Evolutionary conservation across 53 echinoderm and acorn worm genomes (phyloP), one percentile per base, ranked within the genome.

Genomic region (Mesocentrotus franciscanus): DNA sequence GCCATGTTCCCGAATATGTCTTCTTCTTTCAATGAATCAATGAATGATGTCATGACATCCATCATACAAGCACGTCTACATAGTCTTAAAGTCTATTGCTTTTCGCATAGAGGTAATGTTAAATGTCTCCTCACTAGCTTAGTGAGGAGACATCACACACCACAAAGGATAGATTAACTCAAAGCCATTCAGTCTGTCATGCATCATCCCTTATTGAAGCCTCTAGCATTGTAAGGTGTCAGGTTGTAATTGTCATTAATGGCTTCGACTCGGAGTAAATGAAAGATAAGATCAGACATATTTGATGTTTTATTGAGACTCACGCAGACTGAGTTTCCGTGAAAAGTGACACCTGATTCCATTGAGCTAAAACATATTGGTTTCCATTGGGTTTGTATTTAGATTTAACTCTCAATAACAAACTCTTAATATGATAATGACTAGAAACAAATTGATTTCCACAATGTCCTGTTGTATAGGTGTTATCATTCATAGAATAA

Each of bases 221-320:
- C 87, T 27, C 57, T 1, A 8, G 57, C 85, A 5, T 10, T 2
- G 87, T 33, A 58, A 87, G 58, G 87, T 87, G 87, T 87, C 87
- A 58, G 26, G 87, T 87, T 58, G 27, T 87, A 58, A 58, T 57
- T 26, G 87, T 57, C 58, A 58, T 87, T 87, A 87, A 87, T 87
- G 87, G 87, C n/a, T 58, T 18, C 26, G n/a, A 57, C 58, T 85
- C 85, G 0, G 24, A 84, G 55, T 39, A 84, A 84, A 84, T 9
- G 87, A 58, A 87, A 87, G 87, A 87, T 87, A 87, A 87, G 59
- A 87, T 87, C 87, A 58, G 57, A 57, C 87, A 58, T 87, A 81
- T 87, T 87, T 57, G 29, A 87, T 87, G 87, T 58, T 58, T 56
- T 4, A 27, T 3, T 57, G 13, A 58, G 87, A 39, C 81, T 20